Base-by-base conservation (phyloP, 53 echinoderm and acorn worm species). In the Arbacia lixula region DNA sequence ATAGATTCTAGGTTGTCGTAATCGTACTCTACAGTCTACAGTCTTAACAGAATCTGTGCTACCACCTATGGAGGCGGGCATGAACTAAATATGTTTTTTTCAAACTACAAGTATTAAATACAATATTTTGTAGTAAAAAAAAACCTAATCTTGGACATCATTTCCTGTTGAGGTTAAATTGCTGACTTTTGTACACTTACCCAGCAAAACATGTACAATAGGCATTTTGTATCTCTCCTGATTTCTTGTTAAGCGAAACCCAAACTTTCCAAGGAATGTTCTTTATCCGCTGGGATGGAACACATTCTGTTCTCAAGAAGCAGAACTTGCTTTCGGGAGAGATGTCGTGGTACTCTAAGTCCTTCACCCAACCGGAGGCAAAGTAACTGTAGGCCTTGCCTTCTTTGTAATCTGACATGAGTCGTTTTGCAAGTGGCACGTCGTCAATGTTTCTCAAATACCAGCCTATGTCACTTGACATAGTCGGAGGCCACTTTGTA, bases 221-320 rank as follows among this genome's bases (percentile, higher is more conserved):
- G 5, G 46, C 71, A 71, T 37, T 71, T 20, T 71, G 36, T 35
- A 71, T 22, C 37, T 71, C 36, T 25, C 71, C 71, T 61, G 65
- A 79, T 51, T 58, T 68, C 52, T 87, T 87, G 42, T 87, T 51
- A 29, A 79, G 25, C 0, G 34, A 12, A 12, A 78, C 87, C 87
- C 80, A 87, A 27, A 78, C 43, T 29, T 66, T 80, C 87, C 87
- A 87, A 2, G 55, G 60, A 17, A 57, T 65, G 41, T 68, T 46
- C 38, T 79, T 40, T 35, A 71, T 42, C 10, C 71, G 17, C 22
- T 71, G 46, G 25, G 71, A 71, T 2, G 71, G 71, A 35, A 40
- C 38, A 33, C 63, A 63, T 16, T 63, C 63, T 2, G 63, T 35
- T 63, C 63, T 63, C 5, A 63, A 83, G 10, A 46, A n/a, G 22